Evolutionary conservation across 2,797 vertebrate genomes (phyloP).

Genomic region (Malurus splendens): DNA sequence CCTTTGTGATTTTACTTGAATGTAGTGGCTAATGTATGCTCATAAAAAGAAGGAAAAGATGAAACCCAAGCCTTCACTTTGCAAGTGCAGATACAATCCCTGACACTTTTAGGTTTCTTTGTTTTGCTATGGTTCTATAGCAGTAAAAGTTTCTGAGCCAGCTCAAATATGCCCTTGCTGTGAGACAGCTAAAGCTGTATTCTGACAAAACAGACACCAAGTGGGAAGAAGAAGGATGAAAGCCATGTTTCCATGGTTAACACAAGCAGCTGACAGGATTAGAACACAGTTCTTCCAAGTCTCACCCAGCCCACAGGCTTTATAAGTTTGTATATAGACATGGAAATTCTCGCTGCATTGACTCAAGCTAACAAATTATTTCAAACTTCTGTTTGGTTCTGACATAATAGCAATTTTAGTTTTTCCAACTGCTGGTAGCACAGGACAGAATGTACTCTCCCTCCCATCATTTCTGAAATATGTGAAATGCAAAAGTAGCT

Average conservation of each 20-base stretch:
- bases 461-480: not conserved
- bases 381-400: not conserved
- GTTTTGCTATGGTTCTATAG: not conserved
- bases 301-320: not conserved
- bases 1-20: not conserved
- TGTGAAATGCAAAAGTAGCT: not conserved
- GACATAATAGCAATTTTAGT: not conserved
- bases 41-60: not conserved
- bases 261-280: not conserved
- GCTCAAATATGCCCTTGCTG: not conserved
- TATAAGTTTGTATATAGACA: not conserved
- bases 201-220: not conserved
- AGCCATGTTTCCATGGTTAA: not conserved
- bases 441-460: not conserved
- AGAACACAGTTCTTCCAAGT: not conserved
- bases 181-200: not conserved
- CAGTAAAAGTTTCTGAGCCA: not conserved
- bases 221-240: not conserved
- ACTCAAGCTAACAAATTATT: not conserved
- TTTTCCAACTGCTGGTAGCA: not conserved
- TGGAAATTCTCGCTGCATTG: not conserved
- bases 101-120: not conserved
- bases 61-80: not conserved
- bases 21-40: not conserved
- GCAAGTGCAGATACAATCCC: not conserved